Evolutionary conservation across 2,113 vertebrate species (phyloP).

Genomic region (Saccopteryx bilineata): DNA sequence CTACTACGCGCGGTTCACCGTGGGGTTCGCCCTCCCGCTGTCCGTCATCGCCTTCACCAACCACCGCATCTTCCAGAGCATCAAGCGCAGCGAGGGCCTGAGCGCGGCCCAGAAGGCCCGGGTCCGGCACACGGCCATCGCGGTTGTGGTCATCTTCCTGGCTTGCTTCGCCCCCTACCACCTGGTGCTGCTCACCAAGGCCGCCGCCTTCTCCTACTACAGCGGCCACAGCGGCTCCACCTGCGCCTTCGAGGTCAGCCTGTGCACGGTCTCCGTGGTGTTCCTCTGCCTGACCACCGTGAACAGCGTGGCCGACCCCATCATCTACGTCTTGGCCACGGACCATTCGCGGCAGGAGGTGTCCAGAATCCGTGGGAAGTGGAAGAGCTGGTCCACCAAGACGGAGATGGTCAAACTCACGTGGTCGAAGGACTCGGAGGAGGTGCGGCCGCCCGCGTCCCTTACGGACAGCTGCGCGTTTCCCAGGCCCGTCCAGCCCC

Average conservation of each 20-base stretch:
- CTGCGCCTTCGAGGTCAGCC: slow-evolving; percentile 85
- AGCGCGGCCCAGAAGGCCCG: slow-evolving; percentile 86
- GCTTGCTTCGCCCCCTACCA: slow-evolving; percentile 95
- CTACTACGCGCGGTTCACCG: slow-evolving; percentile 86
- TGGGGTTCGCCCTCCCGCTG: slow-evolving; percentile 91
- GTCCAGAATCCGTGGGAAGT: slow-evolving; percentile 61
- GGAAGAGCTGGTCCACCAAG: slow-evolving; percentile 67
- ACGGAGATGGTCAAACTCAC: slow-evolving; percentile 66
- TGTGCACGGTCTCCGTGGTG: slow-evolving; percentile 87
- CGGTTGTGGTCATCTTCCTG: slow-evolving; percentile 92
- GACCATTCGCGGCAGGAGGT: slow-evolving; percentile 90
- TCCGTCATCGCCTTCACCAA: slow-evolving; percentile 89
- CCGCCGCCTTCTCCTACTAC: slow-evolving; percentile 84
- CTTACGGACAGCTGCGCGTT: rapidly evolving
- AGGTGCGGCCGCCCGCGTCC: rapidly evolving
- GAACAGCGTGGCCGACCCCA: slow-evolving; percentile 91
- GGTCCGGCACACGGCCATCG: slow-evolving; percentile 86
- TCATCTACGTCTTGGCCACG: slow-evolving; percentile 92
- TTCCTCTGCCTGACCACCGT: slow-evolving; percentile 92
- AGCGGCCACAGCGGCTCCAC: rapidly evolving
- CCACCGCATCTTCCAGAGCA: slow-evolving; percentile 85
- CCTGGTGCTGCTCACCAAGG: slow-evolving; percentile 88
- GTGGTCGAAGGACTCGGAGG: slow-evolving; percentile 68
- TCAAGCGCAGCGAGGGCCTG: slow-evolving; percentile 81
- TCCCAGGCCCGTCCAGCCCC: rapidly evolving